Percentiles rank a stretch among this genome's conserved stretches.
phyloP scores from a whole-genome alignment of 2,113 vertebrate species.

The Ammodytes marinus region DNA sequence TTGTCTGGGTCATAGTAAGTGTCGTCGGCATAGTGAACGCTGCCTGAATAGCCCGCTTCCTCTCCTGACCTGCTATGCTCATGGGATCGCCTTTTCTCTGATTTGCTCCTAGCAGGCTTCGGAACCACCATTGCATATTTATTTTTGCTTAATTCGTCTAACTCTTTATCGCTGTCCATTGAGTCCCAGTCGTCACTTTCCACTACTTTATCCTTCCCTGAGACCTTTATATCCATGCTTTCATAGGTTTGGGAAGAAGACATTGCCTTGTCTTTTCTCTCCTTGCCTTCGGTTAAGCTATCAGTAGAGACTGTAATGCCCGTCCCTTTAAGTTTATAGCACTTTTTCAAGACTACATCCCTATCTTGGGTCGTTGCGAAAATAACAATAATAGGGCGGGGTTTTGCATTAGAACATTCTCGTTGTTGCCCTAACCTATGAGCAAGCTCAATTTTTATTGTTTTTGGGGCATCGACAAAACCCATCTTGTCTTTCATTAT shows the following conservation, averaged over 20 bases:
- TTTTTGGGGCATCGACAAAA: conserved; percentile 90
- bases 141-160: conserved; percentile 92
- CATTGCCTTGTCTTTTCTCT: conserved; percentile 91
- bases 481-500: conserved; percentile 96
- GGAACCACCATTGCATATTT: conserved; percentile 91
- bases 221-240: conserved; percentile 96
- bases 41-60: conserved; percentile 82
- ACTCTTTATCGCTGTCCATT: conserved; percentile 93
- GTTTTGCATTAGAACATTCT: conserved; percentile 96
- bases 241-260: conserved; percentile 97
- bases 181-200: conserved; percentile 93
- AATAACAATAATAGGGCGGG: conserved; percentile 95
- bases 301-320: conserved; percentile 96
- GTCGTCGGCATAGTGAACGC: conserved; percentile 85
- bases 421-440: conserved; percentile 95
- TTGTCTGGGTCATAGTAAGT: conserved; percentile 87
- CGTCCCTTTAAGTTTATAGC: conserved; percentile 97
- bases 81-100: conserved; percentile 85
- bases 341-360: conserved; percentile 97
- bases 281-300: conserved; percentile 92
- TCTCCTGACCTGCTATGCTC: conserved; percentile 83
- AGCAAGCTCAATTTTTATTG: conserved; percentile 94
- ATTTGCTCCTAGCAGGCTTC: conserved; percentile 89
- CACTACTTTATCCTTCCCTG: conserved; percentile 86
- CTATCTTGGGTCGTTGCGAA: conserved; percentile 95